phyloP scores from a whole-genome alignment of 2,797 vertebrate genomes.

The Lemur catta region DNA sequence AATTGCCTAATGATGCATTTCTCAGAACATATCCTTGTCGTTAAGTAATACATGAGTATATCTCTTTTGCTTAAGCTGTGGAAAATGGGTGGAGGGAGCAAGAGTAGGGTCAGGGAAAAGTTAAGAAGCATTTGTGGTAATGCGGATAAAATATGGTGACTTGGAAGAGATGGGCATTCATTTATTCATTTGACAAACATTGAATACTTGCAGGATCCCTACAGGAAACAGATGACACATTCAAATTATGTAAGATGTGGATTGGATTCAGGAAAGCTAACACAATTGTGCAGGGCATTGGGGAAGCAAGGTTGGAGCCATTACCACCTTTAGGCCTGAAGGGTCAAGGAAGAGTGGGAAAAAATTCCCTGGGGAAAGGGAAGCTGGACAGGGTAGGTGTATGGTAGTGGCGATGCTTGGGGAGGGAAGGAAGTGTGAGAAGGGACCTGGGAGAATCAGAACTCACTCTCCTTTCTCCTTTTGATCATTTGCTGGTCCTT shows the following conservation, averaged over 20 bases:
- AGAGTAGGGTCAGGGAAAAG: not conserved
- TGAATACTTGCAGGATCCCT: not conserved
- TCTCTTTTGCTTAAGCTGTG: not conserved
- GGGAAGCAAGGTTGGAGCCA: not conserved
- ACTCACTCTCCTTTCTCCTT: not conserved
- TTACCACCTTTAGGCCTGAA: not conserved
- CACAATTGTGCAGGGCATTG: not conserved
- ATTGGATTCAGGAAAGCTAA: not conserved
- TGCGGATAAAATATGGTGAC: not conserved
- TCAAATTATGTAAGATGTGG: not conserved
- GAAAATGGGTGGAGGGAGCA: not conserved
- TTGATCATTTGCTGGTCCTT: not conserved
- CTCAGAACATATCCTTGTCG: not conserved
- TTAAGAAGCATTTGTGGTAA: not conserved
- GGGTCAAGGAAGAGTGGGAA: not conserved
- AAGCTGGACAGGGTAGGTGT: not conserved
- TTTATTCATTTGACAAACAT: not conserved
- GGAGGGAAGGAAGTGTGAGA: not conserved
- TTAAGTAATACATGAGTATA: not conserved
- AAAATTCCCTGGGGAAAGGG: not conserved
- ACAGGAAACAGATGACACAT: not conserved
- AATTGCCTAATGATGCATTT: not conserved
- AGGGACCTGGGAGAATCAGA: not conserved
- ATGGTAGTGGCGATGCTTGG: not conserved
- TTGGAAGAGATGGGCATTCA: not conserved